A percentile compares a stretch with the other conserved stretches of the same genome.
These are phyloP conservation scores for Phalacrocorax pelagicus DNA, from an alignment of 2,113 vertebrate genomes.

Conservation along the genomic window DNA sequence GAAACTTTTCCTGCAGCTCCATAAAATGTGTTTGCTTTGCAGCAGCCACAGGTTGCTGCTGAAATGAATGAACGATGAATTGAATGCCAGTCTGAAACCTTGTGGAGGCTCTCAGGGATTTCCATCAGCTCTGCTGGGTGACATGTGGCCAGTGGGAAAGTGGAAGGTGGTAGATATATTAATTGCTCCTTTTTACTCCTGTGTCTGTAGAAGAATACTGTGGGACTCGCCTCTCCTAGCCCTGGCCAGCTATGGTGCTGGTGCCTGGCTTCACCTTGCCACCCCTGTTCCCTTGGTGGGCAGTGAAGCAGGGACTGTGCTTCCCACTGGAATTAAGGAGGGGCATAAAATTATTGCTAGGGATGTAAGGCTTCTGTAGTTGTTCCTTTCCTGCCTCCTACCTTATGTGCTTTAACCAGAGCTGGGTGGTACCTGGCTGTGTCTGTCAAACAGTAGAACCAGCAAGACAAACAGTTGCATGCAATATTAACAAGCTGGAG, in stretches of 20 bases:
- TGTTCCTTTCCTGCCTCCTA: background rate
- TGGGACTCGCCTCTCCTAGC: background rate
- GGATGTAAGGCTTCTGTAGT: background rate
- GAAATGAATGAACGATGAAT: background rate
- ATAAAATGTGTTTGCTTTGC: background rate
- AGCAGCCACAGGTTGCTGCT: background rate
- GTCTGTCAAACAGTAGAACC: background rate
- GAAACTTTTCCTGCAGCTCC: background rate
- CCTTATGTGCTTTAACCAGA: background rate
- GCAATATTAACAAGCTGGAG: background rate
- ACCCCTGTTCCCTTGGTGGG: background rate
- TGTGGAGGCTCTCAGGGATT: background rate
- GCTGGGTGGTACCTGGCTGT: background rate
- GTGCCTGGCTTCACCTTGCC: background rate
- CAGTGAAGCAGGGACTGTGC: background rate
- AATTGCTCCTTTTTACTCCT: background rate
- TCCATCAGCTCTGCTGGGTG: background rate
- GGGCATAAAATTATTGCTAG: background rate
- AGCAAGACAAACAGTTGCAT: background rate
- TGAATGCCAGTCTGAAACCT: background rate
- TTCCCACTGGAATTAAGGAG: background rate
- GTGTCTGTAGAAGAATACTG: background rate
- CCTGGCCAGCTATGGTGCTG: accelerated
- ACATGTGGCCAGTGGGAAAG: accelerated
- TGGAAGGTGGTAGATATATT: background rate